Conservation (phyloP, 2,113 vertebrate genomes). For the Varanus komodoensis region DNA sequence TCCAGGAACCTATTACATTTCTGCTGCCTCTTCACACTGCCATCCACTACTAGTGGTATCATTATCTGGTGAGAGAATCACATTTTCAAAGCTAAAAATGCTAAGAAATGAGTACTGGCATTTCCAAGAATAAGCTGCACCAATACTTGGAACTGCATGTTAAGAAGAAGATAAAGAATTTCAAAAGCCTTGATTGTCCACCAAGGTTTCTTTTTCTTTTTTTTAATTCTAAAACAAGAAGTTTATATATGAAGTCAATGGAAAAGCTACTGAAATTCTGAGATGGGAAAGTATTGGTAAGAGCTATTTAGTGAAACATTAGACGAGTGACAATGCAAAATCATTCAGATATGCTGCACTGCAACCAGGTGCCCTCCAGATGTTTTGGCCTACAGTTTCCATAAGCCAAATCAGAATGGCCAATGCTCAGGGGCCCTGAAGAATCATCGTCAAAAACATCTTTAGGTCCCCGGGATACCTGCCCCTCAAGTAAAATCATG, state of each 20-base stretch:
- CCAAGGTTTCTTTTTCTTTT: too few relatives aligned
- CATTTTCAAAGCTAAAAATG: slow-evolving; percentile 3
- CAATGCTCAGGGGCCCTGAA: too few relatives aligned
- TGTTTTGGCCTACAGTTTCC: too few relatives aligned
- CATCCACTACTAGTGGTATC: background rate
- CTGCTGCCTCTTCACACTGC: background rate
- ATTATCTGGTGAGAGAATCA: background rate
- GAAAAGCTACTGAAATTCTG: background rate
- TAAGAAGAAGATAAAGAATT: background rate
- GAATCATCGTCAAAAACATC: too few relatives aligned
- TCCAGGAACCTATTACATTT: background rate
- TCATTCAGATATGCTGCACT: background rate
- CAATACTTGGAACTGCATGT: background rate
- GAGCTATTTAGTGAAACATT: background rate
- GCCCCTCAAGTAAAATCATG: background rate
- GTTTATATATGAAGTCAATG: background rate
- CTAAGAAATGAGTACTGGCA: background rate
- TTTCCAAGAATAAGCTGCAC: background rate
- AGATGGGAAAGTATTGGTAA: background rate
- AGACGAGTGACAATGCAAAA: background rate
- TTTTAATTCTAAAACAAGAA: background rate
- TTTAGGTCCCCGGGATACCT: too few relatives aligned
- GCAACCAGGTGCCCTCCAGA: too few relatives aligned
- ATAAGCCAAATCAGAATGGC: too few relatives aligned
- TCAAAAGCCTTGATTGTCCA: background rate